A percentile compares a stretch with the other conserved stretches of the same genome.
Evolutionary conservation across 2,888 invertebrate genomes (phyloP).

Genomic region (Drosophila putrida): DNA sequence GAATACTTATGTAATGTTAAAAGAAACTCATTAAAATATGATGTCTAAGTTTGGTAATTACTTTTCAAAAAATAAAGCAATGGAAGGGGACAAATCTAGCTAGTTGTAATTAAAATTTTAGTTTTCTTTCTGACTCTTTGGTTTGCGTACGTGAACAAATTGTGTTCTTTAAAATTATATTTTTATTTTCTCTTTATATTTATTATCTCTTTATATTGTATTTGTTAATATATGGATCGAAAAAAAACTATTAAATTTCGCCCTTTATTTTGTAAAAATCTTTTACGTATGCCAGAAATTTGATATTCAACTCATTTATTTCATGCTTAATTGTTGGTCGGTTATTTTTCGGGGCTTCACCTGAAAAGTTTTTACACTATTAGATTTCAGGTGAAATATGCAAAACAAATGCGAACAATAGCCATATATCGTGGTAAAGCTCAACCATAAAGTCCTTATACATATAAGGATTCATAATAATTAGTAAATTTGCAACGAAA

Average conservation of each 20-base stretch:
- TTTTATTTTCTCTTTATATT: too few relatives aligned
- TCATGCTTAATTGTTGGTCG: conserved; percentile 27
- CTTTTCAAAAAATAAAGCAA: too few relatives aligned
- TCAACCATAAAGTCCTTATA: not conserved
- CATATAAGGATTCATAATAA: conserved; percentile 58
- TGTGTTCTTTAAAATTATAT: too few relatives aligned
- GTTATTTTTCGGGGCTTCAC: conserved; percentile 14
- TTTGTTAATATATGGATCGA: too few relatives aligned
- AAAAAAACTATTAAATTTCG: not conserved
- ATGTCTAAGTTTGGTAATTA: not conserved
- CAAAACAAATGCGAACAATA: conserved; percentile 8
- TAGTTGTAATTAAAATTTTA: not conserved
- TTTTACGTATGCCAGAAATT: conserved; percentile 15
- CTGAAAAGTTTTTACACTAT: conserved; percentile 15
- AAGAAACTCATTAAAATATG: conserved; percentile 4
- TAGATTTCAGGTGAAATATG: conserved; percentile 19
- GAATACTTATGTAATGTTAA: not conserved
- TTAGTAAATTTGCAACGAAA: conserved; percentile 50
- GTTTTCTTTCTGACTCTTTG: not conserved
- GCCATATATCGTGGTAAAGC: conserved; percentile 6
- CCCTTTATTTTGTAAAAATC: conserved; percentile 3
- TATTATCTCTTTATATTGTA: too few relatives aligned
- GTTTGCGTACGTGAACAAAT: too few relatives aligned
- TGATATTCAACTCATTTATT: conserved; percentile 16
- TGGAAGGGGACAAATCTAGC: too few relatives aligned